Base-by-base conservation (phyloP, 2,888 invertebrate species). In the Yponomeuta sedellus region DNA sequence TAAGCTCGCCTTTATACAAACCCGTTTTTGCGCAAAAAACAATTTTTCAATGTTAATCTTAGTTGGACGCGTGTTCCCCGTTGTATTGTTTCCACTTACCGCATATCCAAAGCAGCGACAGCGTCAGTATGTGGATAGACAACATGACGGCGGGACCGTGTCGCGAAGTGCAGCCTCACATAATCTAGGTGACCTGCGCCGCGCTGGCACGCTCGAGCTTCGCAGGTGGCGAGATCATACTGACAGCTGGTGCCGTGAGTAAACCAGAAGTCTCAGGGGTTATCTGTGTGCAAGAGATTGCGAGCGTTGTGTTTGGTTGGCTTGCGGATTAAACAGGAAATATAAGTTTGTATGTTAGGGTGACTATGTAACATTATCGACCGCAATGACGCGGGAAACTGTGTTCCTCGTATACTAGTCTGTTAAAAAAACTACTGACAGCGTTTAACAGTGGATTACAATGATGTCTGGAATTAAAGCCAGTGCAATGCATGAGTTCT, bases 121-220 rank as follows among this genome's bases (percentile, higher is more conserved):
- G 16, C 16, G 76, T 75, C 16, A 39, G 19, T 70, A 80, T 68
- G 73, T 79, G 80, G 39, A 82, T 68, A 68, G 78, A 77, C 89
- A 89, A 88, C 71, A 68, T 79, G 77, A 68, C 69, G 66, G 22
- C 20, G 59, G 59, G 25, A 59, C 20, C 59, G 44, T 52, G 12
- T 25, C 59, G 59, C 59, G 4, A 19, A 16, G n/a, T 16, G 52
- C 39, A 62, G 62, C 28, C 16, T 34, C 28, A 28, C 62, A 28
- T 39, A 52, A 71, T 71, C 76, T 87, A 88, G 71, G 88, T 89
- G 73, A 85, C 81, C 66, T 82, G 84, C 75, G 82, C 77, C 67
- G 75, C 73, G 69, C 73, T 71, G 73, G 76, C 77, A 69, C 73
- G 72, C 70, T 68, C 74, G 71, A 77, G 71, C 16, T 52, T 16